Evolutionary conservation across 2,113 vertebrate genomes (phyloP).

Genomic region (Pheucticus melanocephalus): DNA sequence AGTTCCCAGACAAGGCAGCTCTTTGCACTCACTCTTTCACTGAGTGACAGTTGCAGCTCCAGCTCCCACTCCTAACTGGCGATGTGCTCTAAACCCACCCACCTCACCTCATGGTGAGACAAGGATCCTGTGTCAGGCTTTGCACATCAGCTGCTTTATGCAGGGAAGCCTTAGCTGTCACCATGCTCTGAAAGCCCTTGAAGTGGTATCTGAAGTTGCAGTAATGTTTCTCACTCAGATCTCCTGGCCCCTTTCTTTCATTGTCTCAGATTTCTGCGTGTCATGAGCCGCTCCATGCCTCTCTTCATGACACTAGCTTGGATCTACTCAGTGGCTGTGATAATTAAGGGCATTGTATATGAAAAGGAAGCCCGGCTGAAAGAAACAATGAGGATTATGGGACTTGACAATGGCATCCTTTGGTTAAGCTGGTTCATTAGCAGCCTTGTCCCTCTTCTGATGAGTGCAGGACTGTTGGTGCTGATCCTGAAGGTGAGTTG

Average conservation of each 20-base stretch:
- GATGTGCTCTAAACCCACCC: not conserved
- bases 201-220: not conserved
- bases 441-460: conserved; percentile 89
- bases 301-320: conserved; percentile 98
- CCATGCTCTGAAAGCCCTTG: not conserved
- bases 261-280: conserved; percentile 84
- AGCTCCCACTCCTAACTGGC: not conserved
- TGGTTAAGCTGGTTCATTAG: conserved; percentile 99
- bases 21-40: not conserved
- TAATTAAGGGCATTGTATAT: conserved; percentile 95
- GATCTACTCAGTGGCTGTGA: conserved; percentile 98
- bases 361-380: conserved; percentile 97
- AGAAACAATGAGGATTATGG: conserved; percentile 99
- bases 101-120: not conserved
- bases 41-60: not conserved
- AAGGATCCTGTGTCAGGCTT: not conserved
- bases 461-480: conserved; percentile 89
- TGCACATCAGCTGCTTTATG: not conserved
- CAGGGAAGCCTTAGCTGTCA: not conserved
- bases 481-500: conserved; percentile 90
- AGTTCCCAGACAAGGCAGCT: not conserved
- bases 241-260: not conserved
- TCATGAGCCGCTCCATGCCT: conserved; percentile 96
- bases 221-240: not conserved
- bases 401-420: conserved; percentile 89